Evolutionary conservation across 2,888 invertebrate genomes (phyloP).

Genomic region (Ophioninae sp.): DNA sequence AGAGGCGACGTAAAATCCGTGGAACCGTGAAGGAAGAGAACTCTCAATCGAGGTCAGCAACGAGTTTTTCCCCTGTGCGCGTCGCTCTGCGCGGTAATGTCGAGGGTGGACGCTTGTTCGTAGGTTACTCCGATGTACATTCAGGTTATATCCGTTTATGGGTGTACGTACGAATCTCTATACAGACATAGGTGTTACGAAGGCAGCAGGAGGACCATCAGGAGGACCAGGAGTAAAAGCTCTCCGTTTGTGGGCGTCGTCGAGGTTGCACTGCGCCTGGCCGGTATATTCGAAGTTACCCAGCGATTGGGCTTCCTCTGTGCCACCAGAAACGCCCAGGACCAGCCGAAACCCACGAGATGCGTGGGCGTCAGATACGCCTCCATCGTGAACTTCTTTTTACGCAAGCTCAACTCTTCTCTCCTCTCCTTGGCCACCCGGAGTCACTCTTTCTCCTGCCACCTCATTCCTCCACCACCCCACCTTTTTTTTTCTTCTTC

Average conservation of each 20-base stretch:
- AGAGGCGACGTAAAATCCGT: conserved; percentile 62
- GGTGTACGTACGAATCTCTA: conserved; percentile 6
- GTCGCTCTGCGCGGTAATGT: conserved; percentile 69
- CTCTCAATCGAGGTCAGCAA: conserved; percentile 77
- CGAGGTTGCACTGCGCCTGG: conserved; percentile 68
- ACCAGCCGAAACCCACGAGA: conserved; percentile 76
- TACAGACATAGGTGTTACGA: conserved; percentile 20
- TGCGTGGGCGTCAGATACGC: conserved; percentile 80
- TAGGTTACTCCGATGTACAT: conserved; percentile 67
- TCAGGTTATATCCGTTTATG: conserved; percentile 1
- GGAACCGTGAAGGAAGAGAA: conserved; percentile 43
- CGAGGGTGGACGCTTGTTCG: conserved; percentile 58
- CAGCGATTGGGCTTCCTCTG: conserved; percentile 77
- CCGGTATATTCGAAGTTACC: conserved; percentile 67
- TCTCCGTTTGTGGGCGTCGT: conserved; percentile 75
- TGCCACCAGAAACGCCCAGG: conserved; percentile 79
- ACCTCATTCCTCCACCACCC: conserved; percentile 12
- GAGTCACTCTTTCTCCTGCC: neutral
- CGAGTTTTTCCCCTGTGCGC: conserved; percentile 79
- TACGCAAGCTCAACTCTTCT: conserved; percentile 66
- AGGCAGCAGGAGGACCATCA: conserved; percentile 36
- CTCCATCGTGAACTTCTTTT: conserved; percentile 68
- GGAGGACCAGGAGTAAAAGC: conserved; percentile 41
- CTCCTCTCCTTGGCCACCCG: conserved; percentile 15
- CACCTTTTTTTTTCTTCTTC: neutral